phyloP scores from a whole-genome alignment of 2,888 invertebrate species.

The Silvanus unidentatus region DNA sequence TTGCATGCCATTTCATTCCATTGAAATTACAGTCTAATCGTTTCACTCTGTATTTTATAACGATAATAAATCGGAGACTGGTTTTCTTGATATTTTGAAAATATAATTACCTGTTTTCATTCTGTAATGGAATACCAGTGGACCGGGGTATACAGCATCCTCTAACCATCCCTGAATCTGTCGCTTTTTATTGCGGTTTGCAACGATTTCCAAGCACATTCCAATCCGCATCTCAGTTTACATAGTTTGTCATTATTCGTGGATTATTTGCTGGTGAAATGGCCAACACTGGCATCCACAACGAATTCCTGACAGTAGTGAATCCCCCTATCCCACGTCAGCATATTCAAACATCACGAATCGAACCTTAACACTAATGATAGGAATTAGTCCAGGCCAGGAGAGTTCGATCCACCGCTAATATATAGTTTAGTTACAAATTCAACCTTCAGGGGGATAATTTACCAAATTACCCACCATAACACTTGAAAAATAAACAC shows the following conservation, averaged over 20 bases:
- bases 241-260: too few species aligned
- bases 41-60: neutral
- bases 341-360: slow-evolving; percentile 51
- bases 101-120: slow-evolving; percentile 45
- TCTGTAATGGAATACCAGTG: slow-evolving; percentile 41
- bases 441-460: slow-evolving; percentile 56
- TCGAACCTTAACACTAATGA: slow-evolving; percentile 49
- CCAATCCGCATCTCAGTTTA: too few species aligned
- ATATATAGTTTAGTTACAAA: slow-evolving; percentile 61
- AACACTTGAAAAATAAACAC: slow-evolving; percentile 49
- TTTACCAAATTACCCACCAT: slow-evolving; percentile 51
- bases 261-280: too few species aligned
- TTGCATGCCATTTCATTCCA: slow-evolving; percentile 3
- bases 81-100: slow-evolving; percentile 45
- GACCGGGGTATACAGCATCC: slow-evolving; percentile 16
- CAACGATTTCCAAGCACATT: too few species aligned
- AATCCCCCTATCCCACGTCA: slow-evolving; percentile 34
- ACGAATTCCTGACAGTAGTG: too few species aligned
- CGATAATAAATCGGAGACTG: slow-evolving; percentile 53
- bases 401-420: slow-evolving; percentile 54
- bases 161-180: too few species aligned
- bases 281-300: too few species aligned
- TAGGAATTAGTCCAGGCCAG: slow-evolving; percentile 50
- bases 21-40: slow-evolving; percentile 40
- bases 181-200: too few species aligned